phyloP scores from a whole-genome alignment of 2,113 vertebrate genomes.

The Solea senegalensis region DNA sequence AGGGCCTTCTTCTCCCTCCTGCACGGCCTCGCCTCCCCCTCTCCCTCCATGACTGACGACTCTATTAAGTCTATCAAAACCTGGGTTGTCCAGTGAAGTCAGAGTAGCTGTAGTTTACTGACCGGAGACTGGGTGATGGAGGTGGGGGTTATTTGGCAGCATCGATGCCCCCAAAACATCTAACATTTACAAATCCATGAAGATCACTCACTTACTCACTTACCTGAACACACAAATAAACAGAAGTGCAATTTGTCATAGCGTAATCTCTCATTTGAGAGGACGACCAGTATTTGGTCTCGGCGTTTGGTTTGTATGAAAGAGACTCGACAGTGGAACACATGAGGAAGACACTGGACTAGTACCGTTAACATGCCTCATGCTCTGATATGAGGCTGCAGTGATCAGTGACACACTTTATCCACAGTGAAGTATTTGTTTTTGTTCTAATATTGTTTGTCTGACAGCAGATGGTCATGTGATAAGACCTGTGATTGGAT shows the following conservation, averaged over 20 bases:
- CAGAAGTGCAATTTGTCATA: slow-evolving; percentile 70
- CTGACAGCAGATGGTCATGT: slow-evolving; percentile 18
- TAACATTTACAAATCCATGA: neutral
- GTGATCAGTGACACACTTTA: slow-evolving; percentile 8
- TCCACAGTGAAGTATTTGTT: too few species aligned
- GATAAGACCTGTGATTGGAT: neutral
- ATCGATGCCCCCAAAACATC: slow-evolving; percentile 4
- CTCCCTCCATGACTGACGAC: slow-evolving; percentile 44
- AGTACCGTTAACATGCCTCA: slow-evolving; percentile 20
- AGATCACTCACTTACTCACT: slow-evolving; percentile 33
- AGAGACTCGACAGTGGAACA: neutral
- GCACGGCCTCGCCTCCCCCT: neutral
- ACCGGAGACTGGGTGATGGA: slow-evolving; percentile 4
- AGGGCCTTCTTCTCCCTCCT: slow-evolving; percentile 58
- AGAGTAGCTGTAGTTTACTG: slow-evolving; percentile 15
- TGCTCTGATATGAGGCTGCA: slow-evolving; percentile 30
- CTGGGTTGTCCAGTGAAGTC: too few species aligned
- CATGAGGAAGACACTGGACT: neutral
- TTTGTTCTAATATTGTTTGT: neutral
- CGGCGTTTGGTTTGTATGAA: slow-evolving; percentile 1
- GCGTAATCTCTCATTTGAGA: slow-evolving; percentile 35
- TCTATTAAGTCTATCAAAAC: slow-evolving; percentile 51
- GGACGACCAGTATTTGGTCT: slow-evolving; percentile 26
- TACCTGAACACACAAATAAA: slow-evolving; percentile 49
- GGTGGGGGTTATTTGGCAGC: neutral